Evolutionary conservation across 1,140 invertebrate species (phyloP).

Genomic region (Drosophila sp.): DNA sequence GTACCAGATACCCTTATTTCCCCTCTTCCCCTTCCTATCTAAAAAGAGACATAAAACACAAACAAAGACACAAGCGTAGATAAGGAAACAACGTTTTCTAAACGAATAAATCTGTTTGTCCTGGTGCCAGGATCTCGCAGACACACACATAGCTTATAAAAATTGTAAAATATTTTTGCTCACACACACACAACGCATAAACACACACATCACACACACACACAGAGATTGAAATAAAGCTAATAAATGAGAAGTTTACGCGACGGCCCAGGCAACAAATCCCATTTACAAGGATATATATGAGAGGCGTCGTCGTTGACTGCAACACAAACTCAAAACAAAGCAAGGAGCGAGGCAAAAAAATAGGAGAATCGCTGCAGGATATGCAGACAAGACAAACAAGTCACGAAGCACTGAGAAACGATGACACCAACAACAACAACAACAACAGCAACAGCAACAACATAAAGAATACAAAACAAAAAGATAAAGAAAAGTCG

Average conservation of each 20-base stretch:
- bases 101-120: constrained; percentile 79
- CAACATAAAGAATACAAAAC: constrained; percentile 37
- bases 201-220: no score
- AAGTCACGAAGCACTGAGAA: constrained; percentile 67
- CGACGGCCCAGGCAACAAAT: constrained; percentile 69
- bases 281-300: constrained; percentile 66
- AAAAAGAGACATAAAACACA: constrained; percentile 63
- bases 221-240: constrained; percentile 56
- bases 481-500: constrained; percentile 22
- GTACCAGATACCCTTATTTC: constrained; percentile 24
- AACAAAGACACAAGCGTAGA: constrained; percentile 62
- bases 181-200: constrained; percentile 41
- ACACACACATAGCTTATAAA: constrained; percentile 52
- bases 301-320: constrained; percentile 23
- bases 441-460: constrained; percentile 26
- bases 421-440: constrained; percentile 4
- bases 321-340: constrained; percentile 38
- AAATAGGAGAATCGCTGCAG: constrained; percentile 73
- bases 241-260: constrained; percentile 80
- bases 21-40: not conserved
- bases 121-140: constrained; percentile 65
- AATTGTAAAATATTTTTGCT: constrained; percentile 78
- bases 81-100: constrained; percentile 80
- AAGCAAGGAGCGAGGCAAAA: constrained; percentile 38
- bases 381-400: constrained; percentile 82